Base-by-base conservation (phyloP, 2,113 vertebrate species). In the Tamias sibiricus region DNA sequence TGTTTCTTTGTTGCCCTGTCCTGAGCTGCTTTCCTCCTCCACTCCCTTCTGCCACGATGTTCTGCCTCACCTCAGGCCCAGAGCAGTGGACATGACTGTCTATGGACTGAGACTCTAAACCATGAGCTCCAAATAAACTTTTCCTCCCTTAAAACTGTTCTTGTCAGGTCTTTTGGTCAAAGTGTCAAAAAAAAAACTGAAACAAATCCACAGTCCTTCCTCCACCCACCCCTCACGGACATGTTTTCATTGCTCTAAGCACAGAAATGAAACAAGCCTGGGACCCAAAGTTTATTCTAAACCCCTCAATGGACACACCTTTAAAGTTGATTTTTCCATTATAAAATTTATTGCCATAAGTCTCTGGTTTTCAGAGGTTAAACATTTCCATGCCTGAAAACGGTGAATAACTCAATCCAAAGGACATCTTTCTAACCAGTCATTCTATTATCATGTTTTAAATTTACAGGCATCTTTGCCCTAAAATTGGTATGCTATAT, bases 401-500 rank as follows among this genome's bases (percentile, higher is more conserved):
- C 52, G 44, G 13, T 62, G 24, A 84, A 17, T n/a, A 16, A 17
- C 77, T 89, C 24, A 72, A 81, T 97, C 64, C 92, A 96, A 97
- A 40, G 69, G 72, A 57, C 47, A 92, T 66, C 74, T 59, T 96
- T 89, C 40, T 47, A 71, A 92, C 95, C 54, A 47, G 86, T 79
- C 81, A 68, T 81, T 94, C 82, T 95, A 85, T 91, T 88, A 95
- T 82, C 87, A 91, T 47, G 57, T 83, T 87, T 90, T 72, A 87
- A 97, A 95, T 92, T 47, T 80, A 54, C 47, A 95, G 66, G 26
- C 87, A 79, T 97, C 74, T 71, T 93, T 91, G 81, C 87, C 97
- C 95, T 97, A 96, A 97, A 97, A 98, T 96, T 35, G 5, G 96
- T 66, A 37, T 82, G 74, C 28, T 97, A 87, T 97, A 19, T 96